Evolutionary conservation across 2,797 vertebrate genomes (phyloP).

Genomic region (Macropodus opercularis): DNA sequence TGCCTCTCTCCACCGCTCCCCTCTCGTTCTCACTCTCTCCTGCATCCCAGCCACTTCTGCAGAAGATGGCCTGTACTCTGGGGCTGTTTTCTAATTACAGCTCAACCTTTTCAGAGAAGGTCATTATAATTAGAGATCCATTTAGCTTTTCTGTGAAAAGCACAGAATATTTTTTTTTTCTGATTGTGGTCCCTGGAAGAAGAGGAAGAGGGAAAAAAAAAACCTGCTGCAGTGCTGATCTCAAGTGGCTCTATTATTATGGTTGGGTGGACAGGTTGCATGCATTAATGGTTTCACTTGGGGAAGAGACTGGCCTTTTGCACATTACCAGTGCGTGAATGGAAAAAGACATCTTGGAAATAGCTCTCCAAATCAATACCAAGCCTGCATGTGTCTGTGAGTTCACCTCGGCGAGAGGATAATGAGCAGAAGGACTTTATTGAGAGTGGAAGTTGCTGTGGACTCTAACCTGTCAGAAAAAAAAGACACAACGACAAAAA

Average conservation of each 20-base stretch:
- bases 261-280: constrained; percentile 80
- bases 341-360: constrained; percentile 71
- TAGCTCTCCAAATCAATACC: constrained; percentile 77
- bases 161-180: constrained; percentile 81
- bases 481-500: no score
- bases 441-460: constrained; percentile 31
- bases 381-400: constrained; percentile 54
- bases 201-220: constrained; percentile 49
- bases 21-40: constrained; percentile 18
- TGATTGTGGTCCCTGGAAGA: constrained; percentile 80
- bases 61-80: constrained; percentile 72
- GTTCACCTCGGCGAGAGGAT: constrained; percentile 49
- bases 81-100: constrained; percentile 81
- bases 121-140: constrained; percentile 84
- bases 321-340: constrained; percentile 72
- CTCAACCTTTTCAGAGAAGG: constrained; percentile 79
- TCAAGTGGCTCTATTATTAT: constrained; percentile 90
- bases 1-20: constrained; percentile 10
- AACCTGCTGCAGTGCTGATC: constrained; percentile 65
- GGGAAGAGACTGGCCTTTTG: constrained; percentile 63
- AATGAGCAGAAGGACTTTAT: constrained; percentile 60
- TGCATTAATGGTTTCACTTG: constrained; percentile 82
- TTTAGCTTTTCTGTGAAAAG: constrained; percentile 83
- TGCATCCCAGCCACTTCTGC: constrained; percentile 62
- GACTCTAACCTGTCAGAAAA: constrained; percentile 18